Percentiles rank a stretch among this genome's conserved stretches.
phyloP scores from a whole-genome alignment of 2,113 vertebrate species.

The Choloepus hoffmanni region DNA sequence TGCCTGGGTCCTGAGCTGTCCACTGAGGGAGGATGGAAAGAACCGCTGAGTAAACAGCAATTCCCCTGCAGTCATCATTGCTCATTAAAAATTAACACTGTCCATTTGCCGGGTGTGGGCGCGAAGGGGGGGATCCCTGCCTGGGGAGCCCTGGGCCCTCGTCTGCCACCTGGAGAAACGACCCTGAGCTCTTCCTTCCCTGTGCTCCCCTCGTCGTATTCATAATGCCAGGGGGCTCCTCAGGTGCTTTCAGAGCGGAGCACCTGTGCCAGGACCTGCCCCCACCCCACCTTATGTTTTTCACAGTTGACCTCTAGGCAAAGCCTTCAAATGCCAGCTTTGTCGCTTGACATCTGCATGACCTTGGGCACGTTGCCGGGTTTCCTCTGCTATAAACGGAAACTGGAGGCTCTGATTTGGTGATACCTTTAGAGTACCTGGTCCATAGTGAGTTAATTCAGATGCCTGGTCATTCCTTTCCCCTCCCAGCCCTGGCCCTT shows the following conservation, averaged over 20 bases:
- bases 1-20: not conserved
- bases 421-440: accelerated
- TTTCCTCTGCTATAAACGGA: not conserved
- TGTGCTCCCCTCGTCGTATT: accelerated
- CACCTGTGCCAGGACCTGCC: not conserved
- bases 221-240: accelerated
- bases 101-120: not conserved
- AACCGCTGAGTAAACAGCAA: conserved; percentile 15
- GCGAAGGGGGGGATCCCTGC: accelerated
- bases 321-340: not conserved
- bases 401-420: accelerated
- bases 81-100: conserved; percentile 41
- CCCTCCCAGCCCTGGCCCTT: not conserved
- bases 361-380: not conserved
- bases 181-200: not conserved
- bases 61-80: not conserved
- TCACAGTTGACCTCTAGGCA: accelerated
- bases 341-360: not conserved
- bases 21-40: not conserved
- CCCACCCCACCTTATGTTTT: not conserved
- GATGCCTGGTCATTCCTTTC: accelerated
- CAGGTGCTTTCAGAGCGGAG: not conserved
- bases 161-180: not conserved
- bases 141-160: accelerated
- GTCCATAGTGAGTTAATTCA: accelerated